These are phyloP conservation scores for Dastarcus helophoroides DNA, from an alignment of 2,888 invertebrate species.

Conservation along the genomic window DNA sequence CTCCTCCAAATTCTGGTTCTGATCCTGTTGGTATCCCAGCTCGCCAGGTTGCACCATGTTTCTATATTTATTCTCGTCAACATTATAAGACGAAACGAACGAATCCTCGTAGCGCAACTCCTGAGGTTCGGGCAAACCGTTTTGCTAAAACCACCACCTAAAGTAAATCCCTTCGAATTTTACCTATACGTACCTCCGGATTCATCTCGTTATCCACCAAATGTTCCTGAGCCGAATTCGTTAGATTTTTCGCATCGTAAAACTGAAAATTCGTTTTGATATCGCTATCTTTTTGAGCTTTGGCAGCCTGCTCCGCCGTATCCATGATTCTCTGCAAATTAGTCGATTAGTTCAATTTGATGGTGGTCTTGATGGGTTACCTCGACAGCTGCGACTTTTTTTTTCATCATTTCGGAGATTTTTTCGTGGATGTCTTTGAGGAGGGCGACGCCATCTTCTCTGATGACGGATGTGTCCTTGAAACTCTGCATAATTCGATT, in stretches of 20 bases:
- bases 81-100: conserved; percentile 14
- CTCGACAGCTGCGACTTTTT: conserved; percentile 77
- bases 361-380: conserved; percentile 34
- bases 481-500: conserved; percentile 52
- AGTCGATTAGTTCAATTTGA: background rate
- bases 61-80: conserved; percentile 21
- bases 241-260: conserved; percentile 59
- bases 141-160: conserved; percentile 6
- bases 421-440: conserved; percentile 75
- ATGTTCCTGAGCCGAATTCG: conserved; percentile 41
- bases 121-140: conserved; percentile 14
- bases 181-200: conserved; percentile 31
- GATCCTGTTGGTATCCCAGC: conserved; percentile 24
- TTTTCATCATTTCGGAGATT: conserved; percentile 78
- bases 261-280: conserved; percentile 50
- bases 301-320: conserved; percentile 72
- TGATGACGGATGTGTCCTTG: conserved; percentile 59
- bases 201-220: conserved; percentile 43
- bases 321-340: conserved; percentile 71
- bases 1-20: conserved; percentile 18
- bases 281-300: conserved; percentile 44
- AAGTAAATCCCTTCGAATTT: conserved; percentile 26
- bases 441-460: conserved; percentile 65
- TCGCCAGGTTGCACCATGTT: conserved; percentile 24
- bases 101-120: conserved; percentile 24